Evolutionary conservation across 2,797 vertebrate species (phyloP).

Genomic region (Craterocephalus amniculus): DNA sequence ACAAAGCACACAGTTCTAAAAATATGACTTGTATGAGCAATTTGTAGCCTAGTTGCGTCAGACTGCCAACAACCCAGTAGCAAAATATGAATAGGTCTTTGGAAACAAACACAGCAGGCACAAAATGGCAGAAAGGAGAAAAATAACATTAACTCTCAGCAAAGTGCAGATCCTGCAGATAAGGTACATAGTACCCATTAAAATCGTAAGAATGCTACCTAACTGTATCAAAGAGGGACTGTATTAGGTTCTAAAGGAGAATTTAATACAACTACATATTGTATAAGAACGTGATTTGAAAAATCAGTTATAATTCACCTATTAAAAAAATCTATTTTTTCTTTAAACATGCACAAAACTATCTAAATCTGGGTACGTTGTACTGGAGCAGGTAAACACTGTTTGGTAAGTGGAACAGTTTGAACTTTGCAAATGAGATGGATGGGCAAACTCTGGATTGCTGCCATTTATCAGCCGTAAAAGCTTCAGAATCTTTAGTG

Average conservation of each 20-base stretch:
- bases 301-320: neutral
- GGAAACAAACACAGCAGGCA: neutral
- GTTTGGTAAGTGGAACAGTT: neutral
- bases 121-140: neutral
- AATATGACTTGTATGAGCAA: neutral
- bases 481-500: neutral
- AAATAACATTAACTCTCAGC: neutral
- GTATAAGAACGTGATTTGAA: neutral
- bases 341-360: neutral
- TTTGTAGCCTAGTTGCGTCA: neutral
- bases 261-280: neutral
- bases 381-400: neutral
- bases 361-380: neutral
- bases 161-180: neutral
- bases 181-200: neutral
- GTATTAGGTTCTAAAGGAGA: neutral
- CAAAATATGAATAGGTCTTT: neutral
- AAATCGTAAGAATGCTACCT: neutral
- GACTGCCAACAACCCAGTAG: neutral
- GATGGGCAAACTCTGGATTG: neutral
- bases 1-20: neutral
- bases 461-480: neutral
- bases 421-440: neutral
- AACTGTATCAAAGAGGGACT: neutral
- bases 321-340: neutral